Base-by-base conservation (phyloP, 92 coral and sea anemone genomes). In the Parazoanthus swiftii region DNA sequence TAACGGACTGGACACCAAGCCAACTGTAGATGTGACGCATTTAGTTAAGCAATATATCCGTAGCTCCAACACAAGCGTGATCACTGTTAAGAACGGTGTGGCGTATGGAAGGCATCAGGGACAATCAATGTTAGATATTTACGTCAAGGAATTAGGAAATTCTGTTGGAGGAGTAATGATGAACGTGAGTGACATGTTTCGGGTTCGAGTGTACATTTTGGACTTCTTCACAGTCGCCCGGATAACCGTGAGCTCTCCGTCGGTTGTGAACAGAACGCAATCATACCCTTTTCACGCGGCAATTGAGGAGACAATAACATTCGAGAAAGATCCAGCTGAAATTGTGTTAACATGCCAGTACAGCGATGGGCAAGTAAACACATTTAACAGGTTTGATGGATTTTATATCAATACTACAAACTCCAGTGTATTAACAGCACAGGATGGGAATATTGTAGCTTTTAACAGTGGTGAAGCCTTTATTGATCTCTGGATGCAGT, bases 311-410 rank as follows among this genome's bases (percentile, higher is more conserved):
- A 80, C 23, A 44, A 63, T 89, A 63, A 68, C 29, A 39, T 77
- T 79, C 35, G 86, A 80, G n/a, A 66, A 46, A 35, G 91, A 91
- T 7, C 38, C 82, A 38, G 93, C 90, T 23, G 63, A 85, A 6
- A 37, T 91, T n/a, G 50, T 91, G 8, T 20, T 91, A 54, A 84
- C 91, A 6, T 43, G 39, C 23, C 93, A 89, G 65, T 91, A 89
- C 83, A 91, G 93, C 84, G 93, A 91, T 59, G 93, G 91, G 50
- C 74, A 20, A 29, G 89, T 91, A 3, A 91, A 91, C n/a, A 89
- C 93, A 29, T 91, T 91, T 85, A 58, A 74, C 26, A 63, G 39
- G 72, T 70, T 91, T 7, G 54, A 80, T 20, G 93, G 91, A 10
- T 89, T 91, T 73, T 65, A 10, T 58, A 38, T 85, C 83, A 91